Evolutionary conservation across 2,113 vertebrate genomes (phyloP).

Genomic region (Plectropomus leopardus): DNA sequence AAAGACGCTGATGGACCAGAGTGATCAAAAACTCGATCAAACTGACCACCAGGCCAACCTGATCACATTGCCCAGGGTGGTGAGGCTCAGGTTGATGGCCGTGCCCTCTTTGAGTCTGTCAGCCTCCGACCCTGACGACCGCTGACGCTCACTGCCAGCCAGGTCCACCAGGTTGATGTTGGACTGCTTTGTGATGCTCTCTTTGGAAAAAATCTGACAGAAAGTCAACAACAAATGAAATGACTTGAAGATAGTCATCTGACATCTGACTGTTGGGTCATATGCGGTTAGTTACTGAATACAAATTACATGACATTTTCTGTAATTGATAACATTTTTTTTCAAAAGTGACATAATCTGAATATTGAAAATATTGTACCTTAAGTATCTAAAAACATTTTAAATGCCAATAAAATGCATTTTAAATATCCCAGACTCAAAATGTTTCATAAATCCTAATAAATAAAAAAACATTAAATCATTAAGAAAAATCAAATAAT

Average conservation of each 20-base stretch:
- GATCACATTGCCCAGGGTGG: slow-evolving; percentile 92
- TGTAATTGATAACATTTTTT: too few relatives aligned
- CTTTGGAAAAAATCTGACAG: slow-evolving; percentile 88
- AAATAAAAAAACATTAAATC: too few relatives aligned
- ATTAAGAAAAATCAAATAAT: too few relatives aligned
- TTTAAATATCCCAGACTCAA: too few relatives aligned
- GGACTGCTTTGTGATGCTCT: slow-evolving; percentile 90
- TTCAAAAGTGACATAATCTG: too few relatives aligned
- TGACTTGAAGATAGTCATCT: background rate
- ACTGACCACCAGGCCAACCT: slow-evolving; percentile 76
- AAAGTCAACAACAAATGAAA: background rate
- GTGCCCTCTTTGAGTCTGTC: slow-evolving; percentile 91
- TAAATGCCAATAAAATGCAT: too few relatives aligned
- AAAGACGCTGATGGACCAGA: background rate
- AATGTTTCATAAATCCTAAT: too few relatives aligned
- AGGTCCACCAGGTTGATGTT: slow-evolving; percentile 91
- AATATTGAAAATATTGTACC: too few relatives aligned
- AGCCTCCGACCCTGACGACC: slow-evolving; percentile 88
- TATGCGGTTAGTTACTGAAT: too few relatives aligned
- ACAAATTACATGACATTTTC: too few relatives aligned
- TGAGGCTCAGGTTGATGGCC: slow-evolving; percentile 91
- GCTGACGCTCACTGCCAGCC: slow-evolving; percentile 91
- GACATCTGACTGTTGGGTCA: background rate
- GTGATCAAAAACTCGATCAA: background rate
- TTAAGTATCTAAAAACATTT: too few relatives aligned